Conservation (phyloP, 1,140 invertebrate genomes). For the Rhynchophorus ferrugineus region DNA sequence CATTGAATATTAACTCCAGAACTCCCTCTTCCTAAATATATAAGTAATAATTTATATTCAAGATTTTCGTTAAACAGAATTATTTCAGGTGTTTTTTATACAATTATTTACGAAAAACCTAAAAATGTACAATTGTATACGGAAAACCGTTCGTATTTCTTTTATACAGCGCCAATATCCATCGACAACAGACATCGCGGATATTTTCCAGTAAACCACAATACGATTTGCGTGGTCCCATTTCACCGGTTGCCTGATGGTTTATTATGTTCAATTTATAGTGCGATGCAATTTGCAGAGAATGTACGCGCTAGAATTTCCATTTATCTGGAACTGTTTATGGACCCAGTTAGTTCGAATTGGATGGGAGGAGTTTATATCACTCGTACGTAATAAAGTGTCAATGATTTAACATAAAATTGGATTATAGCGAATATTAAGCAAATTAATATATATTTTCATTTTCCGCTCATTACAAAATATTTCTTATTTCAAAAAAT, state of each 20-base stretch:
- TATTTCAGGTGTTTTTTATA: too few species aligned
- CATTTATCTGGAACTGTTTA: constrained; percentile 37
- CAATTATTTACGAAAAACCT: too few species aligned
- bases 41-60: too few species aligned
- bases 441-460: background rate
- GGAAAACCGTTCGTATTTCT: too few species aligned
- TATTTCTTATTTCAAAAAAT: background rate
- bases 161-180: too few species aligned
- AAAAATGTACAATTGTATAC: too few species aligned
- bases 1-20: too few species aligned
- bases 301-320: constrained; percentile 36
- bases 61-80: too few species aligned
- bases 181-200: too few species aligned
- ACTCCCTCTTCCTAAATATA: too few species aligned
- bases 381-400: background rate
- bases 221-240: background rate
- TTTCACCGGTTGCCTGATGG: constrained; percentile 10
- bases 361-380: background rate
- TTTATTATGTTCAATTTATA: constrained; percentile 36
- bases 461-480: background rate
- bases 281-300: constrained; percentile 32
- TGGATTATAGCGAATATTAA: background rate
- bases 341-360: constrained; percentile 33
- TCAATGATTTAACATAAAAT: background rate
- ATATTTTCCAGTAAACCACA: too few species aligned